Evolutionary conservation across 2,113 vertebrate genomes (phyloP).

Genomic region (Paramormyrops kingsleyae): DNA sequence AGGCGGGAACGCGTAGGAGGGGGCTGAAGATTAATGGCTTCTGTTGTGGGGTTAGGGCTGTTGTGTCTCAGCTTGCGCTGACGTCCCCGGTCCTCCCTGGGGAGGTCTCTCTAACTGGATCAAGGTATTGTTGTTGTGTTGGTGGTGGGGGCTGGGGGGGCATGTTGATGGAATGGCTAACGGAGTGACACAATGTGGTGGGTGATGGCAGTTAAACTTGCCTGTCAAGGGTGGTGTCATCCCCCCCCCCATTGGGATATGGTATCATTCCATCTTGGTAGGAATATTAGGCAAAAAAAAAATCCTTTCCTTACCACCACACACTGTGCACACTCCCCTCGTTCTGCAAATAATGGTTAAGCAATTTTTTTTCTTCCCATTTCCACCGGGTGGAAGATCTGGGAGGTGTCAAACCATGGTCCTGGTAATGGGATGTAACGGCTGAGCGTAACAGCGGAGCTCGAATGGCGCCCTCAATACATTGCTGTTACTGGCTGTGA

Average conservation of each 20-base stretch:
- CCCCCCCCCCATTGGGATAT: slow-evolving; percentile 35
- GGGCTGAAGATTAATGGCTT: background rate
- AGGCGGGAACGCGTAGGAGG: background rate
- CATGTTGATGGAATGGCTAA: background rate
- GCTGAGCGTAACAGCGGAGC: background rate
- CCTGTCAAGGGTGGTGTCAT: slow-evolving; percentile 50
- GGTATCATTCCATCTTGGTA: slow-evolving; percentile 45
- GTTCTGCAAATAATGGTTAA: slow-evolving; percentile 25
- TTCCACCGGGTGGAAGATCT: background rate
- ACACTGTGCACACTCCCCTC: slow-evolving; percentile 21
- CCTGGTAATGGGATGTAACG: background rate
- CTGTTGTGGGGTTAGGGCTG: background rate
- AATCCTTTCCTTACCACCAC: slow-evolving; percentile 27
- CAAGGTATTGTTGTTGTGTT: slow-evolving; percentile 6
- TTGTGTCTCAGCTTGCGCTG: background rate
- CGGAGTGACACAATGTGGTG: slow-evolving; percentile 28
- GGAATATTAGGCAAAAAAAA: slow-evolving; percentile 35
- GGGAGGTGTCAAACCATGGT: slow-evolving; percentile 24
- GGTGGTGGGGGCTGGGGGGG: background rate
- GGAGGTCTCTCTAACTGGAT: background rate
- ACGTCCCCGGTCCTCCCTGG: no score
- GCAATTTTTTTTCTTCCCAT: background rate
- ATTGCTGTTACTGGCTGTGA: slow-evolving; percentile 17
- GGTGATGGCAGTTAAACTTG: slow-evolving; percentile 51
- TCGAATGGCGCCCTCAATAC: background rate